Base-by-base conservation (phyloP, 2,797 vertebrate genomes). In the Tokudaia muenninki region DNA sequence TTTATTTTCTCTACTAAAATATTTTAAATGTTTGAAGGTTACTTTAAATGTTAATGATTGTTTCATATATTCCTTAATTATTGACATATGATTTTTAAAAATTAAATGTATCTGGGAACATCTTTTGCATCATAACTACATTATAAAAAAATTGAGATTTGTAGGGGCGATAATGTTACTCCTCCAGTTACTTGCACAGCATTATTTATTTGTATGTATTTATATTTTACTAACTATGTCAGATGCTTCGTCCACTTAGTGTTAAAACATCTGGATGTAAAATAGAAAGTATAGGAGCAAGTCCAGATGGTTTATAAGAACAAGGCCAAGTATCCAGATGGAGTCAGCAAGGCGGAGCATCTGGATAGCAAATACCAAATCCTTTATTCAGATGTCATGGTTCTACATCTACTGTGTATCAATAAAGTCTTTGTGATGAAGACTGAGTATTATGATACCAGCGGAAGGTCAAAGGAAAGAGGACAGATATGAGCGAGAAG, bases 241-340 rank as follows among this genome's bases (percentile, higher is more conserved):
- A 93, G 92, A 96, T 94, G 89, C 91, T 92, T 94, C 90, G 94
- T 97, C 97, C 94, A 96, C 50, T 94, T 50, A 96, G 79, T 90
- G 90, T 26, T 78, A 92, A 90, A 97, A 96, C 95, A 98, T 97
- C 97, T 98, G 97, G 97, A 95, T 87, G 89, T 84, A 91, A 95
- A 97, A 79, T 75, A 55, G 47, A 86, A 92, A 96, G 55, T 83
- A 52, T 7, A 94, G 91, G 91, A 94, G 94, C 80, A 90, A 90
- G 91, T 44, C 92, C 97, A 98, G 97, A 97, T 97, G 97, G 97
- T 78, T 83, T 95, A 22, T 94, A 95, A 97, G 90, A 59, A 63
- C 21, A 83, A 89, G 91, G 92, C 91, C 94, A 94, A 94, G 92
- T 31, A 91, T 93, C 97, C 97, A 97, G 97, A 96, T 96, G 97